phyloP scores from a whole-genome alignment of 2,113 vertebrate species.

The Pardalotus punctatus region DNA sequence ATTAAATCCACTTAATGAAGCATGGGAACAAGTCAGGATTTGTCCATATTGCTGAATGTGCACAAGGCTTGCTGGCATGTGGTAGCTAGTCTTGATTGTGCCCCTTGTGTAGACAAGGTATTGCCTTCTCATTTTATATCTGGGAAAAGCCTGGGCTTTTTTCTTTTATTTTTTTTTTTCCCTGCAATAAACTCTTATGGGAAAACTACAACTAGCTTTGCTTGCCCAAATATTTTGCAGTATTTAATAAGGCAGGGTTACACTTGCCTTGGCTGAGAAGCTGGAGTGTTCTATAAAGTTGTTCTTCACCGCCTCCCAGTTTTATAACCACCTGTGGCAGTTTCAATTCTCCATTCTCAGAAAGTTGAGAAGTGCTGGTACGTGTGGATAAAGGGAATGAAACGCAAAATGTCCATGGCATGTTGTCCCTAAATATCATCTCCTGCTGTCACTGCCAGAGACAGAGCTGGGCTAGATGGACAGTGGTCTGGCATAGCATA shows the following conservation, averaged over 20 bases:
- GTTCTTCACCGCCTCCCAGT: accelerated
- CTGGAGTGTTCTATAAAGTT: not conserved
- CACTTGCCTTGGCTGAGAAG: not conserved
- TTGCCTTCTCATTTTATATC: not conserved
- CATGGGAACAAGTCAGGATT: slow-evolving; percentile 8
- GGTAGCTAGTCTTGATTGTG: not conserved
- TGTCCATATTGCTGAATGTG: not conserved
- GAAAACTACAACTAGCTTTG: not conserved
- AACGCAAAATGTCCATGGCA: not conserved
- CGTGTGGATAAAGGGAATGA: not conserved
- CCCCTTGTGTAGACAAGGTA: not conserved
- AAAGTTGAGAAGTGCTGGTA: not conserved
- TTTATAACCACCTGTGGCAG: not conserved
- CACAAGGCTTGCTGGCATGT: not conserved
- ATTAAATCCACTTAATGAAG: not conserved
- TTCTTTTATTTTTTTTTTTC: not conserved
- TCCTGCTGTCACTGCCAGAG: not conserved
- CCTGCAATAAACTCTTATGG: not conserved
- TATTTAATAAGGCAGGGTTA: not conserved
- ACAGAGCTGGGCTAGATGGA: not conserved
- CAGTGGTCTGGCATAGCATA: not conserved
- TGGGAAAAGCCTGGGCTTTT: not conserved
- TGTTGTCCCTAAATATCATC: not conserved
- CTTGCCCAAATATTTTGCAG: not conserved
- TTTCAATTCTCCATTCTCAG: not conserved